These are phyloP conservation scores for Amphiura filiformis DNA, from an alignment of 35 echinoderm and acorn worm genomes.

Conservation along the genomic window DNA sequence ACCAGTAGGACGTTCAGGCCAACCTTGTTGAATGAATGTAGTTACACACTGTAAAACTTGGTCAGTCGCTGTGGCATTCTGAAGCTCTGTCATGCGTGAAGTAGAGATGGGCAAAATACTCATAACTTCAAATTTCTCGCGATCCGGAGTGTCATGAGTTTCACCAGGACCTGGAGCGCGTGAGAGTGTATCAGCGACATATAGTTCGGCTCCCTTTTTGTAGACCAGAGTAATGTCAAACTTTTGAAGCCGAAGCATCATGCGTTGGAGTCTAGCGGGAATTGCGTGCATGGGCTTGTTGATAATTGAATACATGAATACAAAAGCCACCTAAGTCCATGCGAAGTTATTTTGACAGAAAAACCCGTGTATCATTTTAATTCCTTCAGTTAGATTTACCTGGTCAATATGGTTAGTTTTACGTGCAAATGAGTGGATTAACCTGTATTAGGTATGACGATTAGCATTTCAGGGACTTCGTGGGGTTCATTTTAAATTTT, in stretches of 20 bases:
- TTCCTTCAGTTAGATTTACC: too few species aligned
- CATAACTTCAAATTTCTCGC: constrained; percentile 41
- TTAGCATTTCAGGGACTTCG: too few species aligned
- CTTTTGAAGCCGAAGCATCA: background rate
- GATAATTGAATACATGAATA: too few species aligned
- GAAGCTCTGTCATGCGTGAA: background rate
- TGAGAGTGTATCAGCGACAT: constrained; percentile 37
- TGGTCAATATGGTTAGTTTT: too few species aligned
- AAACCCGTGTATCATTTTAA: too few species aligned
- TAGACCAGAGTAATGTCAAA: background rate
- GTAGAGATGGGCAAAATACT: background rate
- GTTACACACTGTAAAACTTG: background rate
- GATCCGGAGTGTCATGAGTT: background rate
- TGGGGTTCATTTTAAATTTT: too few species aligned
- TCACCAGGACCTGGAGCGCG: constrained; percentile 32
- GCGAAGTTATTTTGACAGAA: constrained; percentile 13
- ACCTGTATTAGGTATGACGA: too few species aligned
- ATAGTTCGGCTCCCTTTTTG: constrained; percentile 44
- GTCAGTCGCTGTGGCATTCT: background rate
- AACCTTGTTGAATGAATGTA: background rate
- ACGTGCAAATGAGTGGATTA: too few species aligned
- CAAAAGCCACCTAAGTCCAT: too few species aligned
- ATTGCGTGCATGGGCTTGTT: background rate
- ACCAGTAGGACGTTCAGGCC: background rate
- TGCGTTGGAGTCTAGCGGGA: background rate